Evolutionary conservation across 1,140 invertebrate genomes (phyloP).

Genomic region (Aphaenogaster ashmeadi): DNA sequence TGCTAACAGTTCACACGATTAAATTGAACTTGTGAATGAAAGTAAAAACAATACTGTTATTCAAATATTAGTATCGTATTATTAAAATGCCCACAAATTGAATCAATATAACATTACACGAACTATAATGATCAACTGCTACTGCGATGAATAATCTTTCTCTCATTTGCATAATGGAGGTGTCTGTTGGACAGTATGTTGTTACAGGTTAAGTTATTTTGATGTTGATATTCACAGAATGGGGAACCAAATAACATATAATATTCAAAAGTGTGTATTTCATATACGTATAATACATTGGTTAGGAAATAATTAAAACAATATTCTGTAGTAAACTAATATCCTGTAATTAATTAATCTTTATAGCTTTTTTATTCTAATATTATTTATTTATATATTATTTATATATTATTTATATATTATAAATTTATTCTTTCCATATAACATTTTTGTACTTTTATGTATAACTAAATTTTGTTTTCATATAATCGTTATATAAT

Average conservation of each 20-base stretch:
- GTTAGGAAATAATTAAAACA: not conserved
- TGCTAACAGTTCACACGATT: not conserved
- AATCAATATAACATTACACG: not conserved
- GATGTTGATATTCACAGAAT: too few relatives aligned
- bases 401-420: too few relatives aligned
- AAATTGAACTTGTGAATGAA: not conserved
- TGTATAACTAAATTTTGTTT: not conserved
- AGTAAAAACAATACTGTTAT: not conserved
- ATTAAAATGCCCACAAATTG: not conserved
- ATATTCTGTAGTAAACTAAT: not conserved
- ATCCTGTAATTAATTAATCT: not conserved
- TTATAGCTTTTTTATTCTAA: not conserved
- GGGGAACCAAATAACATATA: not conserved
- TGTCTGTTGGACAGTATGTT: too few relatives aligned
- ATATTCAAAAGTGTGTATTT: not conserved
- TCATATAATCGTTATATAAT: not conserved
- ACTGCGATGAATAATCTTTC: not conserved
- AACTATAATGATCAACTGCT: not conserved
- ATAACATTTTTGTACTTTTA: conserved; percentile 2
- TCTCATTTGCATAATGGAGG: too few relatives aligned
- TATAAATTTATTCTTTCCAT: not conserved
- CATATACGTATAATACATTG: not conserved
- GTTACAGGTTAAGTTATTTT: too few relatives aligned
- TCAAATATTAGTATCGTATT: not conserved
- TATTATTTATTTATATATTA: too few relatives aligned